phyloP scores from a whole-genome alignment of 1,140 invertebrate genomes.

The Drosophila sp. region DNA sequence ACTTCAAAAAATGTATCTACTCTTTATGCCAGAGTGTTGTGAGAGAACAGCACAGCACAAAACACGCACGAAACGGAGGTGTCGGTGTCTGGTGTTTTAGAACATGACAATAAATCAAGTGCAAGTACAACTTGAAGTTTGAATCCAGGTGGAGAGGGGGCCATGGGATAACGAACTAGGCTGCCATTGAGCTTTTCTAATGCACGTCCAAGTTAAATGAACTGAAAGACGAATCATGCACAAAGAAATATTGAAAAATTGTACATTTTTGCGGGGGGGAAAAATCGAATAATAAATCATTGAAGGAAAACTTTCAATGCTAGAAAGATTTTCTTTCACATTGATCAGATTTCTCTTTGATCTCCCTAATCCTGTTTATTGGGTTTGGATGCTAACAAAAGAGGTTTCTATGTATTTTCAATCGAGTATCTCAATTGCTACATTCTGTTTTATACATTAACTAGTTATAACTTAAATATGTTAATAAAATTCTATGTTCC shows the following conservation, averaged over 20 bases:
- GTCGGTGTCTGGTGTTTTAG: slow-evolving; percentile 68
- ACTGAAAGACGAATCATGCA: slow-evolving; percentile 20
- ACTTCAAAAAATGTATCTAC: not conserved
- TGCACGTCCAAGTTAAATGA: slow-evolving; percentile 47
- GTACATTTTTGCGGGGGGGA: not conserved
- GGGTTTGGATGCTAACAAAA: too few relatives aligned
- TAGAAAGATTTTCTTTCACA: not conserved
- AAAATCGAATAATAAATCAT: not conserved
- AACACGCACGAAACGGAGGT: slow-evolving; percentile 68
- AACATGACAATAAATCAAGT: slow-evolving; percentile 76
- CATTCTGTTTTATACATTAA: too few relatives aligned
- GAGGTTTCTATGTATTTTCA: too few relatives aligned
- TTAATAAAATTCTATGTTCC: too few relatives aligned
- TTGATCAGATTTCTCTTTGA: too few relatives aligned
- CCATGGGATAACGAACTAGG: not conserved
- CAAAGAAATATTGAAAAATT: not conserved
- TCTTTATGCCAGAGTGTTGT: slow-evolving; percentile 9
- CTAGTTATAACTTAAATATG: too few relatives aligned
- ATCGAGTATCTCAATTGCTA: too few relatives aligned
- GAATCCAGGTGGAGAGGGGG: not conserved
- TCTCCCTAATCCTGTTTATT: too few relatives aligned
- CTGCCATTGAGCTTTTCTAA: slow-evolving; percentile 49
- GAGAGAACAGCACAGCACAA: slow-evolving; percentile 37
- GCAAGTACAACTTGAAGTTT: slow-evolving; percentile 33
- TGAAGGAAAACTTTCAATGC: not conserved